Conservation (phyloP, 2,113 vertebrate genomes). For the Cygnus buccinator region DNA sequence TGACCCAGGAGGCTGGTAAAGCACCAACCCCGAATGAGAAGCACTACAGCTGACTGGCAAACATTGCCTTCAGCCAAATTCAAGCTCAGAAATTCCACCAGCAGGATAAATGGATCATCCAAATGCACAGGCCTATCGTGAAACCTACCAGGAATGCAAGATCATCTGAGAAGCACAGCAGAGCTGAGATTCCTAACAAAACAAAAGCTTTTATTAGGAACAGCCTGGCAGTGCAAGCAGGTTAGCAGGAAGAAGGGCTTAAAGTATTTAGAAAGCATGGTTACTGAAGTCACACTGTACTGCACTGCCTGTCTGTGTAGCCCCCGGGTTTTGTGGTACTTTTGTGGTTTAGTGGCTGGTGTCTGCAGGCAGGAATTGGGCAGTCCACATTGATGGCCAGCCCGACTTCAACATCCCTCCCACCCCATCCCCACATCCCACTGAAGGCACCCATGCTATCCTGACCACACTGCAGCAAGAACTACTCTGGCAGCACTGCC, state of each 20-base stretch:
- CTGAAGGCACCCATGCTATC: neutral
- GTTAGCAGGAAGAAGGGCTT: neutral
- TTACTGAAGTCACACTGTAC: neutral
- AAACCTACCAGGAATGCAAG: neutral
- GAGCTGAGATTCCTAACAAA: neutral
- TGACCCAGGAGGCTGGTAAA: neutral
- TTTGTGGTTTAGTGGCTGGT: neutral
- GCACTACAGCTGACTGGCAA: neutral
- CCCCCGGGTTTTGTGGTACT: neutral
- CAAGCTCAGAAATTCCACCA: neutral
- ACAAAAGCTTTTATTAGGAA: neutral
- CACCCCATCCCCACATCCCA: neutral
- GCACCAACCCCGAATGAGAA: neutral
- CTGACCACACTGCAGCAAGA: neutral
- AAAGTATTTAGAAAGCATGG: neutral
- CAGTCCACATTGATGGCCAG: neutral
- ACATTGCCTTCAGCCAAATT: neutral
- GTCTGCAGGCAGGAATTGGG: neutral
- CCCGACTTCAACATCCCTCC: neutral
- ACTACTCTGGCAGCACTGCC: neutral
- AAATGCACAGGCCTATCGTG: accelerated
- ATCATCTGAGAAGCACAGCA: neutral
- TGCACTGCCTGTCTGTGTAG: neutral
- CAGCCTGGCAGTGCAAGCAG: neutral
- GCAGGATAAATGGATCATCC: neutral